phyloP scores from a whole-genome alignment of 2,888 invertebrate genomes.

The Epirrhoe alternata region DNA sequence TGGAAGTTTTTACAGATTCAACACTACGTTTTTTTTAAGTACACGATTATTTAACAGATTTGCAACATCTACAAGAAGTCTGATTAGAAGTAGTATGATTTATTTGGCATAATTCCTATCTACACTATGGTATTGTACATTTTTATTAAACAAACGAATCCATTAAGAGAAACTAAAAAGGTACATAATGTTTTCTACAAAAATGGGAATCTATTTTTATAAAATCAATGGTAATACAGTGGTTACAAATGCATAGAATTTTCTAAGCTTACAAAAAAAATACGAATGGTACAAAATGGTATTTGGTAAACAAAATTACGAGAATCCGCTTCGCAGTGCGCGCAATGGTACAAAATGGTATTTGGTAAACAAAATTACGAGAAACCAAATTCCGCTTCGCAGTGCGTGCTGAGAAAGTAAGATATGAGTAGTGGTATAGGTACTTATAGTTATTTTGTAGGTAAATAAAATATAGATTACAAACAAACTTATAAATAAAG shows the following conservation, averaged over 20 bases:
- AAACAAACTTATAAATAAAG: slow-evolving; percentile 6
- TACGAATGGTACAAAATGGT: no score
- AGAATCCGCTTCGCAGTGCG: not conserved
- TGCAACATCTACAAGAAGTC: slow-evolving; percentile 22
- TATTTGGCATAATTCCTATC: slow-evolving; percentile 16
- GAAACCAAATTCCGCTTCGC: not conserved
- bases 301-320: no score
- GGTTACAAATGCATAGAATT: no score
- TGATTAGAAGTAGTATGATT: slow-evolving; percentile 12
- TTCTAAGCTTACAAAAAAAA: no score
- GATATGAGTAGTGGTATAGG: no score
- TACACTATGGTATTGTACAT: not conserved
- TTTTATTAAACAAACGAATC: no score
- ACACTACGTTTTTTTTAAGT: slow-evolving; percentile 18
- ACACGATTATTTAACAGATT: slow-evolving; percentile 25
- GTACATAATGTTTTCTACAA: no score
- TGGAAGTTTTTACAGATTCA: slow-evolving; percentile 18
- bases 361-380: no score
- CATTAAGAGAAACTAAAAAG: no score
- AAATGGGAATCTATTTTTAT: no score
- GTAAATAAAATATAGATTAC: not conserved
- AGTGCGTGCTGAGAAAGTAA: not conserved
- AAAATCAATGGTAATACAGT: no score
- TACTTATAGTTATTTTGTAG: not conserved
- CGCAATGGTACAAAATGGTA: no score